Evolutionary conservation across 2,888 invertebrate species (phyloP), one percentile per base, ranked within the genome.

Genomic region (Carpatolechia fugitivella): DNA sequence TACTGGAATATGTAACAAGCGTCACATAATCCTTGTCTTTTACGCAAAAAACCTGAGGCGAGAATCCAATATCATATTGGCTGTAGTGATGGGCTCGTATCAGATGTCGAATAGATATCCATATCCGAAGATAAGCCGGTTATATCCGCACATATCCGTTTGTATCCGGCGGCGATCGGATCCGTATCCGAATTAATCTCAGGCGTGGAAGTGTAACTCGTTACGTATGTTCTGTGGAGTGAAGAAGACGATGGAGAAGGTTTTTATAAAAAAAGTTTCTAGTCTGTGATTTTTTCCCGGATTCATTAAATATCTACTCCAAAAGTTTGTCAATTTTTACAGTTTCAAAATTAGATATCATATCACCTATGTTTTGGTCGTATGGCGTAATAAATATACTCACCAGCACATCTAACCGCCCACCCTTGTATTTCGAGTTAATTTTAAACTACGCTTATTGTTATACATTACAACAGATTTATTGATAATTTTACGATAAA

Each of bases 111-210:
- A 59, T 50, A 54, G 52, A 46, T 56, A 47, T 13, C 33, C 46
- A 49, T 48, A 52, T 56, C 52, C 52, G 56, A 20, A 31, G 48
- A 48, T 48, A 48, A 33, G 49, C n/a, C 30, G 47, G 31, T 29
- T 46, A 46, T 47, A 48, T 56, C n/a, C 41, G 33, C 52, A 56
- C 52, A 47, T 47, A 56, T 47, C 24, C 38, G 33, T 20, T n/a
- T 49, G 36, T 16, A 48, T 78, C 83, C 80, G 77, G 65, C 76
- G 83, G 80, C 80, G 77, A 78, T 74, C 76, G 78, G 80, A 79
- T 83, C 77, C 79, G 78, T 85, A 88, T 88, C 88, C 86, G 83
- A 85, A 85, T 84, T 85, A 88, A 85, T 82, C 72, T 79, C 76
- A 78, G 20, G 11, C 16, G 31, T 69, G 72, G 76, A 75, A 78